Percentiles rank a stretch among this genome's conserved stretches.
These are phyloP conservation scores for Reinhardtius hippoglossoides DNA, from an alignment of 2,113 vertebrate genomes.

Conservation along the genomic window DNA sequence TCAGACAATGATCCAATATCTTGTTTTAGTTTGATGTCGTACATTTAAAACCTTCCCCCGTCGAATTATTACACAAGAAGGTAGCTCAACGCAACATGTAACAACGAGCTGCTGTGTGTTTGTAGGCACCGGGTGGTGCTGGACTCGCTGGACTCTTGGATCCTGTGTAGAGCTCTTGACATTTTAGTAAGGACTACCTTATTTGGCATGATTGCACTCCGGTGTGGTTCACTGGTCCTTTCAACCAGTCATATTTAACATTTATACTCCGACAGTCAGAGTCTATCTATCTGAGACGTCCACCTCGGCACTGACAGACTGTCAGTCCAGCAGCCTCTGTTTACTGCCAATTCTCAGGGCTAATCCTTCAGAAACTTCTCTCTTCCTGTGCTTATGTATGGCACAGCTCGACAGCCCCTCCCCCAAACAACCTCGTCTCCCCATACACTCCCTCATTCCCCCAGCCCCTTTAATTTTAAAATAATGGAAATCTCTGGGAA, in stretches of 20 bases:
- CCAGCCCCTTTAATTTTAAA: constrained; percentile 39
- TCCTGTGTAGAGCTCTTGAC: constrained; percentile 45
- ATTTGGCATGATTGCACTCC: constrained; percentile 42
- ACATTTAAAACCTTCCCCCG: constrained; percentile 38
- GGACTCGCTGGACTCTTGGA: constrained; percentile 20
- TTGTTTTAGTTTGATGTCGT: constrained; percentile 35
- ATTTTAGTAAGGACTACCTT: constrained; percentile 42
- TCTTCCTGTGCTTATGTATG: constrained; percentile 40
- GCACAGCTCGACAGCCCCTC: constrained; percentile 13
- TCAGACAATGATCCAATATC: constrained; percentile 16
- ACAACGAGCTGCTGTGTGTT: neutral
- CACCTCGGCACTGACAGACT: constrained; percentile 47
- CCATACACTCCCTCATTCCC: neutral
- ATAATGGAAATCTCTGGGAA: constrained; percentile 59
- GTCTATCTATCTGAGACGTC: constrained; percentile 39
- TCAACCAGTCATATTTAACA: constrained; percentile 61
- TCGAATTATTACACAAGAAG: constrained; percentile 38
- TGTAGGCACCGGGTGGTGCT: constrained; percentile 14
- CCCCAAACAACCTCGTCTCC: constrained; percentile 1
- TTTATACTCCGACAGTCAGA: constrained; percentile 47
- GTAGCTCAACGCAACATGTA: neutral
- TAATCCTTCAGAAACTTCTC: constrained; percentile 43
- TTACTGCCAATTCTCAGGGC: constrained; percentile 57
- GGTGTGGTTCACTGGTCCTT: constrained; percentile 43
- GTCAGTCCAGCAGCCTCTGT: constrained; percentile 49